Evolutionary conservation across 2,113 vertebrate genomes (phyloP).

Genomic region (Sinocyclocheilus anophthalmus): DNA sequence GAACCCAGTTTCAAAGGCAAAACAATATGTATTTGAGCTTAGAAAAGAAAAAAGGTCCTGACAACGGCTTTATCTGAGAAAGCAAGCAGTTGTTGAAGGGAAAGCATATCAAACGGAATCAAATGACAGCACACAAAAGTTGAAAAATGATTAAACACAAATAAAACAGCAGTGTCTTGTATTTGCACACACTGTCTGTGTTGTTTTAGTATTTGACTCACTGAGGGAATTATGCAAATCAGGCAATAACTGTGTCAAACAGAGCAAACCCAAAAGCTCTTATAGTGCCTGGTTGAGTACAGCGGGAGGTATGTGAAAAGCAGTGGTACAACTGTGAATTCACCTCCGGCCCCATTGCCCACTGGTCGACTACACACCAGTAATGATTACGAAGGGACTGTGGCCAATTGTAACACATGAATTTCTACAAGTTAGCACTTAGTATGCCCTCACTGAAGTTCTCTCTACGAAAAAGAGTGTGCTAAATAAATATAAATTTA

Average conservation of each 20-base stretch:
- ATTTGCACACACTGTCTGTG: neutral
- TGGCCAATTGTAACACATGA: neutral
- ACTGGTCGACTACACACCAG: neutral
- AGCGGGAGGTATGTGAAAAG: neutral
- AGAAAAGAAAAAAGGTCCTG: neutral
- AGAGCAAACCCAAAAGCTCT: neutral
- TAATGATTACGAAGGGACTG: neutral
- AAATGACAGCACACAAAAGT: neutral
- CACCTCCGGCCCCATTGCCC: neutral
- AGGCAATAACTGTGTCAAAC: neutral
- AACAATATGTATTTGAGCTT: neutral
- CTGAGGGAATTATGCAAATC: neutral
- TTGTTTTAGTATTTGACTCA: constrained; percentile 3
- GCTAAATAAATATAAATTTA: neutral
- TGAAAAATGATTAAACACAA: constrained; percentile 12
- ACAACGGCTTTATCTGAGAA: neutral
- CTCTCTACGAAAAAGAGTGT: neutral
- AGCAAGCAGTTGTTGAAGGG: neutral
- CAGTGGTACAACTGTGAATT: neutral
- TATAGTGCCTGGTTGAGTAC: neutral
- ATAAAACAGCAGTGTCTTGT: neutral
- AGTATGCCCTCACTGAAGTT: neutral
- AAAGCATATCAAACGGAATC: neutral
- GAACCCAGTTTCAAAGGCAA: neutral
- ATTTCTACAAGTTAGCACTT: neutral